Evolutionary conservation across 2,888 invertebrate species (phyloP).

Genomic region (Tipula helvola): DNA sequence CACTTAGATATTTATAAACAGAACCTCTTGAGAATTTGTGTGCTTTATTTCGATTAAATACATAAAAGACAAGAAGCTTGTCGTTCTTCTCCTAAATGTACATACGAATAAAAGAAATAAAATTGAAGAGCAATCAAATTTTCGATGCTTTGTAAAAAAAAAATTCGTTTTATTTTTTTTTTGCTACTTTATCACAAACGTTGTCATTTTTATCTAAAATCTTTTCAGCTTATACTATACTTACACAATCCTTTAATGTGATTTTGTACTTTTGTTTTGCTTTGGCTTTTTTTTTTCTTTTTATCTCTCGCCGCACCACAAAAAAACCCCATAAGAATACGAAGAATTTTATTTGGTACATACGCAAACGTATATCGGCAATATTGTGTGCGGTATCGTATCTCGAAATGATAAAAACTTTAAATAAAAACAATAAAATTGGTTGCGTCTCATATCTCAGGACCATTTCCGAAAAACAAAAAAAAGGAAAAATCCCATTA

Average conservation of each 20-base stretch:
- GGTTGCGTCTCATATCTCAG: neutral
- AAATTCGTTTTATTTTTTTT: neutral
- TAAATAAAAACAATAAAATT: neutral
- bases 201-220: neutral
- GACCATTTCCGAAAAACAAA: neutral
- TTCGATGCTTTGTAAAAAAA: neutral
- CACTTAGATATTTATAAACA: neutral
- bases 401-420: neutral
- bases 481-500: neutral
- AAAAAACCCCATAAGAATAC: neutral
- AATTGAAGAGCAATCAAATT: constrained; percentile 4
- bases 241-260: constrained; percentile 4
- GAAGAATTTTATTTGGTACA: neutral
- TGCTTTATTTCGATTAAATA: neutral
- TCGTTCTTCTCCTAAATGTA: neutral
- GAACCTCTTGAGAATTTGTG: neutral
- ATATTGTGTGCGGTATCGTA: neutral
- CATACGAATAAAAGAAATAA: neutral
- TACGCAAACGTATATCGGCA: neutral
- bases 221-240: neutral
- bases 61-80: neutral
- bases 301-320: neutral
- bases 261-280: neutral
- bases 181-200: neutral
- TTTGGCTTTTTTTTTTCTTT: neutral